Conservation (phyloP, 2,797 vertebrate genomes). For the Sebastes hubbsi region DNA sequence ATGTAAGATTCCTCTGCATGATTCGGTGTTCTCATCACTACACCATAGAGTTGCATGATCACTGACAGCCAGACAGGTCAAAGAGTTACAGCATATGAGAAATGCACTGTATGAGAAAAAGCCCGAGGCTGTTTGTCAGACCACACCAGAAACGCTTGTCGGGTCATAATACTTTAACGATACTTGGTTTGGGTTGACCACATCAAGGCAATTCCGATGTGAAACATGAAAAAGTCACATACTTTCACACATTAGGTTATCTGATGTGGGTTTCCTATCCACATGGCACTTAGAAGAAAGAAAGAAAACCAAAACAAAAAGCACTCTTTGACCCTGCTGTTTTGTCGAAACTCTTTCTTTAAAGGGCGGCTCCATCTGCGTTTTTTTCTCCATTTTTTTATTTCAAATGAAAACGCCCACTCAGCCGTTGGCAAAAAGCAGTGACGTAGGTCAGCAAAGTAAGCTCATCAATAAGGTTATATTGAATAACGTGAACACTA, state of each 20-base stretch:
- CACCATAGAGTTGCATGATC: conserved; percentile 15
- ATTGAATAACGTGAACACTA: background rate
- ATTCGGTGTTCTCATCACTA: conserved; percentile 20
- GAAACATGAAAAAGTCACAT: conserved; percentile 10
- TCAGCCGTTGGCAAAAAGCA: fast-evolving
- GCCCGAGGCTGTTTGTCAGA: conserved; percentile 47
- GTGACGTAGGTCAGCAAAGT: background rate
- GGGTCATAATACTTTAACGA: conserved; percentile 30
- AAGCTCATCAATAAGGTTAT: background rate
- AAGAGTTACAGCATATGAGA: conserved; percentile 28
- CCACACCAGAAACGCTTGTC: conserved; percentile 36
- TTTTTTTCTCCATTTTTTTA: no score
- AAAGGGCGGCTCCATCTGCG: background rate
- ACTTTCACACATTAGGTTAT: conserved; percentile 28
- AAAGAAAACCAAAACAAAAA: background rate
- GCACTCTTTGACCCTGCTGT: background rate
- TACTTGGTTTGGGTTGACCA: conserved; percentile 35
- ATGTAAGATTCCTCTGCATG: conserved; percentile 13
- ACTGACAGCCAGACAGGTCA: conserved; percentile 37
- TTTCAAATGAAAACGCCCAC: background rate
- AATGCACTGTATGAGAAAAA: conserved; percentile 22
- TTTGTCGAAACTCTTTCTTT: background rate
- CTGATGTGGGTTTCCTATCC: conserved; percentile 7
- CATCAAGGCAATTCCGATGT: conserved; percentile 36
- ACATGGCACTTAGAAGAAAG: background rate